A percentile compares a stretch with the other conserved stretches of the same genome.
These are phyloP conservation scores for Chrysomela aeneicollis DNA, from an alignment of 2,888 invertebrate genomes.

Conservation along the genomic window DNA sequence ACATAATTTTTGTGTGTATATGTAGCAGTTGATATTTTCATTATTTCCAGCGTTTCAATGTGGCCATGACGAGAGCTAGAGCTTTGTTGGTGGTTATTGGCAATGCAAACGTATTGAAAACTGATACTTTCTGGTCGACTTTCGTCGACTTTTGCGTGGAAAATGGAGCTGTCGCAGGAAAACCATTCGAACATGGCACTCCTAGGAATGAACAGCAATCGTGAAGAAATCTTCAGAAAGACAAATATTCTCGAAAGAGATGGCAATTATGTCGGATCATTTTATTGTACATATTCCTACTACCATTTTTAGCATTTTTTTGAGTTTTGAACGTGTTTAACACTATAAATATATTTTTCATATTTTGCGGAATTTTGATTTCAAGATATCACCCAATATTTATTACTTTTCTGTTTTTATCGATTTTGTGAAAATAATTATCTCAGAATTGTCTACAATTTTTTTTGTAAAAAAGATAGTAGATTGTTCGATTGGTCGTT, in stretches of 20 bases:
- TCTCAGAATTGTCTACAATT: too few species aligned
- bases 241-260: neutral
- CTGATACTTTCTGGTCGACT: conserved; percentile 58
- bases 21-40: neutral
- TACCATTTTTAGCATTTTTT: neutral
- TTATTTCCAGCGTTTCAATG: conserved; percentile 71
- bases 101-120: conserved; percentile 62
- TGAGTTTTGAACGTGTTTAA: neutral
- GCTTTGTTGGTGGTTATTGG: conserved; percentile 69
- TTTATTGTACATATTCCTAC: neutral
- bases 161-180: conserved; percentile 50
- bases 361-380: too few species aligned
- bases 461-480: too few species aligned
- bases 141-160: conserved; percentile 59
- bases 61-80: conserved; percentile 75
- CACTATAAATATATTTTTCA: neutral
- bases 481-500: too few species aligned
- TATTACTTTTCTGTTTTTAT: too few species aligned
- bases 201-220: neutral
- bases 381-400: too few species aligned
- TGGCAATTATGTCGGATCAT: neutral
- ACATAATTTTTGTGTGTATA: too few species aligned
- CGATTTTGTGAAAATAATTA: too few species aligned
- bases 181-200: conserved; percentile 11
- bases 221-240: neutral